phyloP scores from a whole-genome alignment of 2,797 vertebrate genomes.

The Lithobates sylvaticus region DNA sequence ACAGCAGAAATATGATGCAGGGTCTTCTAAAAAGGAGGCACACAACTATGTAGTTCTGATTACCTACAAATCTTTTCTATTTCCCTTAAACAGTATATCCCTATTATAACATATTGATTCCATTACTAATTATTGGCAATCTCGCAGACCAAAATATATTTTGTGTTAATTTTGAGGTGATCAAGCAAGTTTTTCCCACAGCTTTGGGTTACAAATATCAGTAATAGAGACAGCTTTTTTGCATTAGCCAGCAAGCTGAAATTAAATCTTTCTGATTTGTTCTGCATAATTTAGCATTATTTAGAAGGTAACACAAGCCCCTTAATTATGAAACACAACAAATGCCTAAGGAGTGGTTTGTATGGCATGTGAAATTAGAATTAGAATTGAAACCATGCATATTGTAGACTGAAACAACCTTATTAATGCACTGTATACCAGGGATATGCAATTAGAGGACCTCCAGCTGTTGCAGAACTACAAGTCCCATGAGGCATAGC shows the following conservation, averaged over 20 bases:
- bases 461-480: too few species aligned
- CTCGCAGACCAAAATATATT: background rate
- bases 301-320: background rate
- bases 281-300: background rate
- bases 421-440: too few species aligned
- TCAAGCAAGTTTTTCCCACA: background rate
- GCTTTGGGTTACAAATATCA: background rate
- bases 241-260: constrained; percentile 2
- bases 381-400: background rate
- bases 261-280: background rate
- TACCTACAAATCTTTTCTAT: too few species aligned
- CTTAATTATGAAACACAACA: background rate
- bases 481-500: too few species aligned
- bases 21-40: too few species aligned
- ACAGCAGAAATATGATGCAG: too few species aligned
- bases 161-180: background rate
- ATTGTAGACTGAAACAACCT: background rate
- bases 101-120: too few species aligned
- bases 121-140: too few species aligned
- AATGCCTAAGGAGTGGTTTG: background rate
- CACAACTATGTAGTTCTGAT: too few species aligned
- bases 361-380: background rate
- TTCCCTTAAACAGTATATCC: too few species aligned
- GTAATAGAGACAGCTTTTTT: background rate
- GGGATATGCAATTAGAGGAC: too few species aligned